phyloP scores from a whole-genome alignment of 2,113 vertebrate genomes.

The Indicator maculatus region DNA sequence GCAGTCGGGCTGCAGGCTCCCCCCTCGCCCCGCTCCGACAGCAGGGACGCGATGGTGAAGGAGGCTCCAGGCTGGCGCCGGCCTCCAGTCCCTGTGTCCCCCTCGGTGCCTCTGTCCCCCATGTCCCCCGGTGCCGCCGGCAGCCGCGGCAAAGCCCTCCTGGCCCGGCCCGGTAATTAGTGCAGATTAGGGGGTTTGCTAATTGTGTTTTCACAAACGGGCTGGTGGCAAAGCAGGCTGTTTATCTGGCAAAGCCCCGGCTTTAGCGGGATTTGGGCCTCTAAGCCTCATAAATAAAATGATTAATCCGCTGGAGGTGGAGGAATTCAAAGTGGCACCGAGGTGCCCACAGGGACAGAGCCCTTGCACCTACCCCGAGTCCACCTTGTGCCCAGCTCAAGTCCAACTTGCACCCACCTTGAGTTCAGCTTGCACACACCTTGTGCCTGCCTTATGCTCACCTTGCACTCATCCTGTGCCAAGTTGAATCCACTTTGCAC shows the following conservation, averaged over 20 bases:
- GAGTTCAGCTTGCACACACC: too few relatives aligned
- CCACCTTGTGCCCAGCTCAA: too few relatives aligned
- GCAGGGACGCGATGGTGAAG: constrained; percentile 83
- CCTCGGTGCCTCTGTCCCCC: neutral
- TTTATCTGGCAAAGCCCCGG: constrained; percentile 71
- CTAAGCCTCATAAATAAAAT: constrained; percentile 74
- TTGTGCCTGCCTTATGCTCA: too few relatives aligned
- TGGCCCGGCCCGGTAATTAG: constrained; percentile 30
- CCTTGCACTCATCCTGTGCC: too few relatives aligned
- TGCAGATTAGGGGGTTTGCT: constrained; percentile 67
- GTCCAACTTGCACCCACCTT: too few relatives aligned
- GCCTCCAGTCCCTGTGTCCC: neutral
- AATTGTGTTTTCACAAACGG: constrained; percentile 75
- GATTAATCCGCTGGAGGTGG: constrained; percentile 71
- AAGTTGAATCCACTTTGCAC: too few relatives aligned
- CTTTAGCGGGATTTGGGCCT: constrained; percentile 67
- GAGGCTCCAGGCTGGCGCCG: constrained; percentile 60
- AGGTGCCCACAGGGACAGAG: neutral
- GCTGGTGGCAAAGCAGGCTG: constrained; percentile 66
- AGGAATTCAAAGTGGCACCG: constrained; percentile 56
- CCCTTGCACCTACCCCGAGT: neutral
- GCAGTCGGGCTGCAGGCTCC: neutral
- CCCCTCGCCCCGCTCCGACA: constrained; percentile 42
- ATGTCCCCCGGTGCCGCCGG: neutral
- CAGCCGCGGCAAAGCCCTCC: neutral